Evolutionary conservation across 1,140 invertebrate genomes (phyloP).

Genomic region (Gonioctena quinquepunctata): DNA sequence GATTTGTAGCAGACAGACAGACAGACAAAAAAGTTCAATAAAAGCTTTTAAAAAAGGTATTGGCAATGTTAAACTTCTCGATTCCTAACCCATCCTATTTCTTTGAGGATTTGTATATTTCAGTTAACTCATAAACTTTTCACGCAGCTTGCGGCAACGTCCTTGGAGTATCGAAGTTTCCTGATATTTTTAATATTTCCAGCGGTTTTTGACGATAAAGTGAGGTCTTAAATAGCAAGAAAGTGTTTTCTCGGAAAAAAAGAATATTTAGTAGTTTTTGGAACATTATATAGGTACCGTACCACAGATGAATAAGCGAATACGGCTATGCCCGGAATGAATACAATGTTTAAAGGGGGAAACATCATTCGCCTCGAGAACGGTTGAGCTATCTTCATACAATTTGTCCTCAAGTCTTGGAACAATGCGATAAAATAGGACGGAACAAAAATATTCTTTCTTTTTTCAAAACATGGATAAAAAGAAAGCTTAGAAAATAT

Average conservation of each 20-base stretch:
- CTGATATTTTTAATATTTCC: background rate
- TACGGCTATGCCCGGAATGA: too few species aligned
- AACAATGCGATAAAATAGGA: too few species aligned
- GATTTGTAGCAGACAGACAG: too few species aligned
- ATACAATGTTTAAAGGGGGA: too few species aligned
- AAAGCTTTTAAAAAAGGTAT: too few species aligned
- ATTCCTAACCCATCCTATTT: background rate
- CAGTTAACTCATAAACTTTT: background rate
- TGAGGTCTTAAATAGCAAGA: conserved; percentile 21
- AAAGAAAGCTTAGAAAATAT: background rate
- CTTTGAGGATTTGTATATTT: background rate
- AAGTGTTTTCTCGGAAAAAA: conserved; percentile 11
- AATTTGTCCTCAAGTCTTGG: too few species aligned
- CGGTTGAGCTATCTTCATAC: too few species aligned
- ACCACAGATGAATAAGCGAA: too few species aligned
- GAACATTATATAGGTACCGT: too few species aligned
- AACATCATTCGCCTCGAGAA: background rate
- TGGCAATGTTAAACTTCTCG: too few species aligned
- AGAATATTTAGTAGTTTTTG: background rate
- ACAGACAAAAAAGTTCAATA: too few species aligned
- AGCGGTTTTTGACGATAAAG: conserved; percentile 16
- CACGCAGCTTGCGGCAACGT: background rate
- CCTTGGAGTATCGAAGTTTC: conserved; percentile 4
- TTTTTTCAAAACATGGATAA: background rate
- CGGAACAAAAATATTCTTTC: background rate